Conservation (phyloP, 2,113 vertebrate species). For the Bos javanicus region DNA sequence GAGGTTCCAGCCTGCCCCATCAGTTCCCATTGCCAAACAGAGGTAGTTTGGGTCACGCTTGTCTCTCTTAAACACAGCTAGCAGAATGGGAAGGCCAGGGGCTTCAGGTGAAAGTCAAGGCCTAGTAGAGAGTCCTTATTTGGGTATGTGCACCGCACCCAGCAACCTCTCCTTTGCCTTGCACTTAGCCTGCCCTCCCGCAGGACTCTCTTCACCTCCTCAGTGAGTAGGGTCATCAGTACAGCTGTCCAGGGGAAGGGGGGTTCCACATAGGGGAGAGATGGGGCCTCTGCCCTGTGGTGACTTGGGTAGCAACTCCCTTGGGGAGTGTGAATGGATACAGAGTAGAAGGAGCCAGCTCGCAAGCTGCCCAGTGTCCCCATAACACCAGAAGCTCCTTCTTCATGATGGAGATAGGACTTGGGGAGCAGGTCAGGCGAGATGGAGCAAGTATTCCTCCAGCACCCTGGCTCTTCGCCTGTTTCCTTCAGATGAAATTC, state of each 20-base stretch:
- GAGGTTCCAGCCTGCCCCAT: not conserved
- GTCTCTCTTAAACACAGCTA: not conserved
- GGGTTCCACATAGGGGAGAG: not conserved
- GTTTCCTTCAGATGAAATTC: constrained; percentile 61
- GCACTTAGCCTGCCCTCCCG: not conserved
- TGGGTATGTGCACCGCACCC: not conserved
- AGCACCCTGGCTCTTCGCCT: constrained; percentile 27
- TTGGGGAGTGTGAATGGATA: not conserved
- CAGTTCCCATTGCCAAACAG: not conserved
- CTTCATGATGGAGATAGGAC: not conserved
- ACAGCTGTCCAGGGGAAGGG: not conserved
- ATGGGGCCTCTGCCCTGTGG: not conserved
- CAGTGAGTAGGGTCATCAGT: not conserved
- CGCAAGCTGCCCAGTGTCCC: not conserved
- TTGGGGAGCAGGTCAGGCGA: constrained; percentile 41
- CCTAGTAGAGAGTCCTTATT: not conserved
- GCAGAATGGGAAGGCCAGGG: not conserved
- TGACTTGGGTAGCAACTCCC: not conserved
- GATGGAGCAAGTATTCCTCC: not conserved
- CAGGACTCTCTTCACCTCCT: not conserved
- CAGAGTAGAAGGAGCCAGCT: not conserved
- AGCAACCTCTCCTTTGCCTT: not conserved
- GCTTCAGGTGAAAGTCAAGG: not conserved
- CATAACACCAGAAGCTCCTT: not conserved
- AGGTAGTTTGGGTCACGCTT: not conserved